These are phyloP conservation scores for Andrena fulva DNA, from an alignment of 2,888 invertebrate genomes.

Conservation along the genomic window DNA sequence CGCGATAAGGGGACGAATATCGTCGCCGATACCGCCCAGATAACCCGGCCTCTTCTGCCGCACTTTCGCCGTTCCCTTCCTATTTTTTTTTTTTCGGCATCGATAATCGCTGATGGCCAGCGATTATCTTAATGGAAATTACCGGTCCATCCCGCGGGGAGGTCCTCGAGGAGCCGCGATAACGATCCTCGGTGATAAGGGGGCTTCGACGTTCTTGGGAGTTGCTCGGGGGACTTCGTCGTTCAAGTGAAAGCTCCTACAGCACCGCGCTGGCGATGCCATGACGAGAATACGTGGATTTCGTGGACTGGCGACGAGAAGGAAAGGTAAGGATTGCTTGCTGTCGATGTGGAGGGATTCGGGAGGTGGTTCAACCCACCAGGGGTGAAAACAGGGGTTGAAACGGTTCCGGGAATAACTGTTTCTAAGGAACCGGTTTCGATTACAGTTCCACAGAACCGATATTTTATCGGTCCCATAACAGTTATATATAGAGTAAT, in stretches of 20 bases:
- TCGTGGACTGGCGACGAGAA: no score
- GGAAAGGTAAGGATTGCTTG: no score
- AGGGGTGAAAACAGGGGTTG: no score
- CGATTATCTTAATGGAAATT: constrained; percentile 28
- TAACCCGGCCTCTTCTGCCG: constrained; percentile 20
- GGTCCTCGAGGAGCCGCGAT: neutral
- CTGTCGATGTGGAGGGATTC: no score
- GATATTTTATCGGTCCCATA: no score
- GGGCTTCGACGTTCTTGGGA: neutral
- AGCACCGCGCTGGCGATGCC: no score
- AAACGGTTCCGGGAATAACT: no score
- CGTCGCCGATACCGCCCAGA: constrained; percentile 42
- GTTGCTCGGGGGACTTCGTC: neutral
- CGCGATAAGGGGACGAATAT: constrained; percentile 33
- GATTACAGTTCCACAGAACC: no score
- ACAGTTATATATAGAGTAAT: no score
- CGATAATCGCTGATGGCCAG: neutral
- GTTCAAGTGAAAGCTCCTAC: neutral
- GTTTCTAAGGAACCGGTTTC: no score
- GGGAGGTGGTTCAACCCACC: no score
- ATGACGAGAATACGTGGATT: no score
- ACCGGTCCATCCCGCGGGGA: neutral
- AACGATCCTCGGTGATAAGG: constrained; percentile 9
- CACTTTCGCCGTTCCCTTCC: constrained; percentile 11
- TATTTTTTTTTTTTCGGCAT: neutral